Base-by-base conservation (phyloP, 2,797 vertebrate species). In the Sciurus vulgaris region DNA sequence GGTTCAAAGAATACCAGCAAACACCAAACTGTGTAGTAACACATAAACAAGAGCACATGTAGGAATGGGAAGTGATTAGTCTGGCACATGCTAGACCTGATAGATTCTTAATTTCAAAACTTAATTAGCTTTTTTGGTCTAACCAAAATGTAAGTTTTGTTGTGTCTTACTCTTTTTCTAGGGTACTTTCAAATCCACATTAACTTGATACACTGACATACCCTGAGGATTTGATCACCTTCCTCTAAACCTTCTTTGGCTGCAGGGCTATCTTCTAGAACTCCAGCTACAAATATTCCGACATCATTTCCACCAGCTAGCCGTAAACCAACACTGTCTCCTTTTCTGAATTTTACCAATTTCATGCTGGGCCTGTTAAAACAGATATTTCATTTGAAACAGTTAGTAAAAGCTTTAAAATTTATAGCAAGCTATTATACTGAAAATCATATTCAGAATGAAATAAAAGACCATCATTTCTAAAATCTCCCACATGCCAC, bases 211-310 rank as follows among this genome's bases (percentile, higher is more conserved):
- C 77, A 96, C 70, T 92, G 74, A 97, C 98, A 22, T 98, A 99
- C 99, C 99, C 99, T 99, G 99, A 99, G 99, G 98, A 99, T 99
- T 98, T 99, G 99, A 98, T 99, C 99, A 13, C 99, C 99, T 99
- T 99, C 99, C 97, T 99, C 99, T 97, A 99, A 98, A 92, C 99
- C 99, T 99, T 99, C 99, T 98, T 99, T 99, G 22, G 99, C 99
- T 95, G 99, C 99, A 91, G 99, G 99, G 97, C 99, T 99, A 92
- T 99, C 99, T 98, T 99, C 99, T 90, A 99, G 98, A 95, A 99
- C 99, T 72, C 99, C 99, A 24, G 99, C 99, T 92, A 99, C 99
- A 95, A 99, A 99, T 98, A 99, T 99, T 96, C 99, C 99, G 86
- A 99, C 99, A 73, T 99, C 99, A 90, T 99, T 99, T 85, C 99